These are phyloP conservation scores for Cheilosia variabilis DNA, from an alignment of 2,888 invertebrate species.

Conservation along the genomic window DNA sequence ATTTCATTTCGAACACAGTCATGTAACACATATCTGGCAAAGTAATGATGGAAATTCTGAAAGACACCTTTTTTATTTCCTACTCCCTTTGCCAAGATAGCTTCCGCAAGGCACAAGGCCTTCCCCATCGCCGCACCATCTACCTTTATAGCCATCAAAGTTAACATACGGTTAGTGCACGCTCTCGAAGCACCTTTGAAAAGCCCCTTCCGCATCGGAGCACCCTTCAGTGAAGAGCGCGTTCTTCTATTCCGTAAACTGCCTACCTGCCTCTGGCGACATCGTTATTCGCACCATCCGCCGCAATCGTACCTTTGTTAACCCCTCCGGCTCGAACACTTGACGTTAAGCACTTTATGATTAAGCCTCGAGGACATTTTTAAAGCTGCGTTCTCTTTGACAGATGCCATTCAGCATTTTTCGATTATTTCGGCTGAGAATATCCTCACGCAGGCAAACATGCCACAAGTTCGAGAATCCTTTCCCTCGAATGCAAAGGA, in stretches of 20 bases:
- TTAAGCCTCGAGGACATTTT: conserved; percentile 55
- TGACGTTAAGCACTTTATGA: conserved; percentile 56
- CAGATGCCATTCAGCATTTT: conserved; percentile 12
- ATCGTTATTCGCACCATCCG: conserved; percentile 4
- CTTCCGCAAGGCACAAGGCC: neutral
- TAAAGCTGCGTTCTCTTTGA: conserved; percentile 31
- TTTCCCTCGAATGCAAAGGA: conserved; percentile 13
- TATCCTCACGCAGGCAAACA: neutral
- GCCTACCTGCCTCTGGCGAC: neutral
- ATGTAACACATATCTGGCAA: neutral
- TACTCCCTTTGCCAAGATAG: neutral
- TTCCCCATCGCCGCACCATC: neutral
- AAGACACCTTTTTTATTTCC: neutral
- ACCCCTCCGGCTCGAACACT: conserved; percentile 24
- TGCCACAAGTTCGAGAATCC: conserved; percentile 24
- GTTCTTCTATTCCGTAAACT: neutral
- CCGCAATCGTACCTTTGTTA: conserved; percentile 24
- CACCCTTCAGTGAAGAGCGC: conserved; percentile 17
- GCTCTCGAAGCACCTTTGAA: conserved; percentile 25
- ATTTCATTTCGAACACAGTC: neutral
- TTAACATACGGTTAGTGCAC: conserved; percentile 35
- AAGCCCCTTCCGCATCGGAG: conserved; percentile 2
- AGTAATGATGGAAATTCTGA: neutral
- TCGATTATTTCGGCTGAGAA: conserved; percentile 31
- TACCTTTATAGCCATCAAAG: neutral